Percentiles rank a stretch among this genome's conserved stretches.
phyloP scores from a whole-genome alignment of 2,888 invertebrate genomes.

The Thera britannica region DNA sequence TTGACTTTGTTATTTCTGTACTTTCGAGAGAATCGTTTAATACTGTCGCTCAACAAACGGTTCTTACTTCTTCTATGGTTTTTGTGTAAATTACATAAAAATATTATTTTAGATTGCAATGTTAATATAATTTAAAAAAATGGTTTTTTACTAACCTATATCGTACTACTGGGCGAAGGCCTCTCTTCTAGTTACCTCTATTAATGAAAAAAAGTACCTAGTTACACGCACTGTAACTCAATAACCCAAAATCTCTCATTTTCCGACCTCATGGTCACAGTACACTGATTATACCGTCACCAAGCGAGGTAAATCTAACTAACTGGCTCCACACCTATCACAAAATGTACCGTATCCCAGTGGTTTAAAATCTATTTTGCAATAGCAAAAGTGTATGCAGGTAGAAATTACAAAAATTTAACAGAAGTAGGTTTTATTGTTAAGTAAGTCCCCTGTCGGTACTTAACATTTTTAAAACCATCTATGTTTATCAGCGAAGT shows the following conservation, averaged over 20 bases:
- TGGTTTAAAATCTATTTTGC: conserved; percentile 16
- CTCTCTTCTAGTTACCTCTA: no score
- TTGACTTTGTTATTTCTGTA: no score
- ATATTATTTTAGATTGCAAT: no score
- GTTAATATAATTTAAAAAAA: no score
- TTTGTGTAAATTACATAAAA: no score
- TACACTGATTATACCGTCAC: conserved; percentile 36
- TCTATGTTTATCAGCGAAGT: not conserved
- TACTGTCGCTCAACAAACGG: no score
- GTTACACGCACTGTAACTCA: no score
- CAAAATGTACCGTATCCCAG: conserved; percentile 18
- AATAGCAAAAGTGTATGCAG: conserved; percentile 9
- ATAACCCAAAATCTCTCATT: conserved; percentile 4
- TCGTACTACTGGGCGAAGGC: no score
- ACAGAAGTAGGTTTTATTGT: conserved; percentile 9
- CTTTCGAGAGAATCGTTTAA: no score
- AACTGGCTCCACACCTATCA: conserved; percentile 10
- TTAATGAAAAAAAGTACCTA: no score
- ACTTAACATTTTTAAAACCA: not conserved
- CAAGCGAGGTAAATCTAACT: conserved; percentile 33
- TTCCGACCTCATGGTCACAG: conserved; percentile 30
- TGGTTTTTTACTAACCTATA: no score
- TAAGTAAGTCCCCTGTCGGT: not conserved
- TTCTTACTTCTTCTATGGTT: no score
- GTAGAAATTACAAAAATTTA: conserved; percentile 32